phyloP scores from a whole-genome alignment of 2,113 vertebrate genomes.

The Ptilorrhoa leucosticta region DNA sequence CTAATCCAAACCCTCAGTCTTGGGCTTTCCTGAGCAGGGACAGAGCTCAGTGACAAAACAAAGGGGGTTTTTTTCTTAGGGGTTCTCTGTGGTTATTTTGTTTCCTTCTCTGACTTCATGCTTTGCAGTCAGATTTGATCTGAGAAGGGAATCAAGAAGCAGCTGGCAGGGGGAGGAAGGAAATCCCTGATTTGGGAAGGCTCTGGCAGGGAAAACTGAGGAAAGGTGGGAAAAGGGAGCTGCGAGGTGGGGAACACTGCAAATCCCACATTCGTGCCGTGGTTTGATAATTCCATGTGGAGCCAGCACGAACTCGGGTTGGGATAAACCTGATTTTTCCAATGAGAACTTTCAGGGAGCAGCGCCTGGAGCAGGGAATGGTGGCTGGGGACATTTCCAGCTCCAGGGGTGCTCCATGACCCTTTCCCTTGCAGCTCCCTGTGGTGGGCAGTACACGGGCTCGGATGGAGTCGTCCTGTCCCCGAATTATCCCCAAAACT shows the following conservation, averaged over 20 bases:
- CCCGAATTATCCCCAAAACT: constrained; percentile 94
- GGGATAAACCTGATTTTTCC: not conserved
- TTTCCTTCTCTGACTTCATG: not conserved
- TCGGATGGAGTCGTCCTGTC: constrained; percentile 93
- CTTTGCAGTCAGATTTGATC: not conserved
- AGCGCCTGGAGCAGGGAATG: not conserved
- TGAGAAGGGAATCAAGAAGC: not conserved
- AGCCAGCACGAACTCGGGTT: fast-evolving
- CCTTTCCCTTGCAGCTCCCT: constrained; percentile 81
- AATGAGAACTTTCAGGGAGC: not conserved
- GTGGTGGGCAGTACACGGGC: constrained; percentile 91
- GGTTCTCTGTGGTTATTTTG: not conserved
- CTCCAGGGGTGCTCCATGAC: fast-evolving
- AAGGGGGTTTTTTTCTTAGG: not conserved
- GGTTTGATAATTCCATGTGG: not conserved
- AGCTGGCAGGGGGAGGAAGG: not conserved
- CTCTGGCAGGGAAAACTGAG: not conserved
- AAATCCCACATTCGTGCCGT: not conserved
- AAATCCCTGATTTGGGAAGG: not conserved
- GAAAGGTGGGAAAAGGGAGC: not conserved
- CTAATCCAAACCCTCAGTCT: not conserved
- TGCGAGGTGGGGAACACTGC: not conserved
- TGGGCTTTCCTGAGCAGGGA: not conserved
- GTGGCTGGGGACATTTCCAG: not conserved
- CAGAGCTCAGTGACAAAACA: not conserved